These are phyloP conservation scores for Norana najaformis DNA, from an alignment of 2,888 invertebrate genomes.

Conservation along the genomic window DNA sequence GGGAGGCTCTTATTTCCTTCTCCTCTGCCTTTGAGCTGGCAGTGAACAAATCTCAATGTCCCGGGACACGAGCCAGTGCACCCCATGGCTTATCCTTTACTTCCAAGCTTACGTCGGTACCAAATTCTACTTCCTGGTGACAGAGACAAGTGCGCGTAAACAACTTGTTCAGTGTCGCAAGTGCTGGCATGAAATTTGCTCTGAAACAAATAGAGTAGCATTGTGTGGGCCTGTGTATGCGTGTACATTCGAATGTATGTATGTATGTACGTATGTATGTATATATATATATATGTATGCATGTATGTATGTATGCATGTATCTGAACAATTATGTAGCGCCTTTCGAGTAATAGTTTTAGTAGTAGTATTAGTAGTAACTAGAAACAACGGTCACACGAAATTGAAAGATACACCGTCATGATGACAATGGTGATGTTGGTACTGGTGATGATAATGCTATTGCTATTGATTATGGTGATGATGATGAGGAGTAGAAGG, in stretches of 20 bases:
- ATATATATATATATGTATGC: not conserved
- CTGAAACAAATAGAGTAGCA: not conserved
- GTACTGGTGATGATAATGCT: not conserved
- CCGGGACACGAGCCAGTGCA: no score
- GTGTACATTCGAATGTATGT: not conserved
- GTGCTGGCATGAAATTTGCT: not conserved
- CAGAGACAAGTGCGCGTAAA: no score
- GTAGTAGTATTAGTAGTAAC: not conserved
- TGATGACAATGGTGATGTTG: not conserved
- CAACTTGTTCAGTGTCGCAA: not conserved
- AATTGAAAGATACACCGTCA: constrained; percentile 8
- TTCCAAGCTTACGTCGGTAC: no score
- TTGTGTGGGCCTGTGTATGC: not conserved
- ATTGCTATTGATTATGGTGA: not conserved
- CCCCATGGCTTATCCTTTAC: no score
- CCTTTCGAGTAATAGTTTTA: not conserved
- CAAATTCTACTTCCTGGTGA: no score
- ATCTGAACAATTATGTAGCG: not conserved
- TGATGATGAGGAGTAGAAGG: no score
- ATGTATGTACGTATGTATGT: not conserved
- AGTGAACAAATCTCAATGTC: no score
- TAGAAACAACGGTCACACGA: constrained; percentile 9
- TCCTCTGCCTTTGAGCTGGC: no score
- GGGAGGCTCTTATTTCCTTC: no score
- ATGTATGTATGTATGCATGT: not conserved